These are phyloP conservation scores for Pelodiscus sinensis DNA, from an alignment of 2,113 vertebrate genomes.

Conservation along the genomic window DNA sequence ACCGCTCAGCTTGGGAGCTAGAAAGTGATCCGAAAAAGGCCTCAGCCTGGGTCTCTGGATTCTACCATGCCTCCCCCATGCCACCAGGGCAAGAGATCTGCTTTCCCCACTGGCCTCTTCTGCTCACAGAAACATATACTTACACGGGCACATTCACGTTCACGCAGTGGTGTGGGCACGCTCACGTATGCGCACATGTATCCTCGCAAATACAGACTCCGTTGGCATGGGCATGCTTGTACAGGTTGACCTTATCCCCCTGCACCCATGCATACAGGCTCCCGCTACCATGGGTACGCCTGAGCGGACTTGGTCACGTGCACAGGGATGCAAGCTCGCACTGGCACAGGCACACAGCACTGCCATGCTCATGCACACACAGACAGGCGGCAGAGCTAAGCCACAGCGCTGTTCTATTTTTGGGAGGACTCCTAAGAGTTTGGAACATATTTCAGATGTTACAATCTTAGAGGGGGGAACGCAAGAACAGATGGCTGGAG, in stretches of 20 bases:
- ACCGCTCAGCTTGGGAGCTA: neutral
- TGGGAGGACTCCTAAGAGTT: constrained; percentile 78
- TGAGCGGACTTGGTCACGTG: neutral
- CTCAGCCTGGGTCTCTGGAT: neutral
- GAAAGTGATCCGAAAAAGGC: neutral
- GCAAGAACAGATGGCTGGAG: constrained; percentile 82
- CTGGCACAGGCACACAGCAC: neutral
- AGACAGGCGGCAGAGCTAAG: neutral
- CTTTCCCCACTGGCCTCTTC: neutral
- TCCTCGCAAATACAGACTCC: neutral
- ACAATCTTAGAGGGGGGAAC: constrained; percentile 75
- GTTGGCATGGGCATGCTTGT: neutral
- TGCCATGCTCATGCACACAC: neutral
- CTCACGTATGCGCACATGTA: neutral
- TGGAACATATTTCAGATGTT: constrained; percentile 80
- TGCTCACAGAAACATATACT: neutral
- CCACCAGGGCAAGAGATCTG: accelerated
- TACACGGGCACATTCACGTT: neutral
- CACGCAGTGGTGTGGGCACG: accelerated
- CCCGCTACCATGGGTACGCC: neutral
- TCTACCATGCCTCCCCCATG: neutral
- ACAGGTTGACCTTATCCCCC: neutral
- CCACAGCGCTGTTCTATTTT: constrained; percentile 72
- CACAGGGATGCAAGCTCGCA: neutral
- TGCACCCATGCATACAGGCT: neutral